Percentiles rank a stretch among this genome's conserved stretches.
Conservation (phyloP, 2,888 invertebrate genomes). For the Ennomos erosarius region DNA sequence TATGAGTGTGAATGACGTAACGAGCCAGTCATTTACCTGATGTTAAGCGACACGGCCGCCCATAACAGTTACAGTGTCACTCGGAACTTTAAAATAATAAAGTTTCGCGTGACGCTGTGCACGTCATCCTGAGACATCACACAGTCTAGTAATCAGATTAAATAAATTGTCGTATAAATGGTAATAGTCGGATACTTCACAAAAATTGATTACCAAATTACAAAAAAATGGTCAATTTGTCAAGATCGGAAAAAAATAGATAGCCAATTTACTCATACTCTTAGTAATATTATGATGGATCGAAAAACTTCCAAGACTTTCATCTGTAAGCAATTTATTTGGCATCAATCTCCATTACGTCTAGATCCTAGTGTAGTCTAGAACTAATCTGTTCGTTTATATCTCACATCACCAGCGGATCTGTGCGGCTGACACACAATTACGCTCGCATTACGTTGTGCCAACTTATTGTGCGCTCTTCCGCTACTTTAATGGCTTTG, state of each 20-base stretch:
- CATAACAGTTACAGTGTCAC: no score
- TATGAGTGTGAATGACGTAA: no score
- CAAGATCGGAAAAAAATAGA: neutral
- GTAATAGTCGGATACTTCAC: no score
- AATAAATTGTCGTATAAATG: no score
- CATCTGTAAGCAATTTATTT: constrained; percentile 9
- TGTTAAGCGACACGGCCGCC: no score
- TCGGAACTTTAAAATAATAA: no score
- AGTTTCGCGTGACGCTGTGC: no score
- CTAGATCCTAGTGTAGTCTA: constrained; percentile 21
- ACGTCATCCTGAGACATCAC: no score
- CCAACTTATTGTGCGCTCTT: constrained; percentile 5
- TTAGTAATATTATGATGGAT: constrained; percentile 12
- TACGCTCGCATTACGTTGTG: constrained; percentile 44
- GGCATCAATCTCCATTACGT: constrained; percentile 21
- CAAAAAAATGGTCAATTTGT: constrained; percentile 2
- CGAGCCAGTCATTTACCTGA: no score
- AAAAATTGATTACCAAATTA: no score
- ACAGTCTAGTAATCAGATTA: no score
- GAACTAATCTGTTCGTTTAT: constrained; percentile 45
- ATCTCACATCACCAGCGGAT: constrained; percentile 45
- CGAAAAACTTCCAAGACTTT: constrained; percentile 7
- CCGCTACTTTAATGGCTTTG: neutral
- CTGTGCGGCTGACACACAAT: constrained; percentile 60
- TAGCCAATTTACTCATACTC: constrained; percentile 1